Base-by-base conservation (phyloP, 2,888 invertebrate species). In the Dilophus febrilis region DNA sequence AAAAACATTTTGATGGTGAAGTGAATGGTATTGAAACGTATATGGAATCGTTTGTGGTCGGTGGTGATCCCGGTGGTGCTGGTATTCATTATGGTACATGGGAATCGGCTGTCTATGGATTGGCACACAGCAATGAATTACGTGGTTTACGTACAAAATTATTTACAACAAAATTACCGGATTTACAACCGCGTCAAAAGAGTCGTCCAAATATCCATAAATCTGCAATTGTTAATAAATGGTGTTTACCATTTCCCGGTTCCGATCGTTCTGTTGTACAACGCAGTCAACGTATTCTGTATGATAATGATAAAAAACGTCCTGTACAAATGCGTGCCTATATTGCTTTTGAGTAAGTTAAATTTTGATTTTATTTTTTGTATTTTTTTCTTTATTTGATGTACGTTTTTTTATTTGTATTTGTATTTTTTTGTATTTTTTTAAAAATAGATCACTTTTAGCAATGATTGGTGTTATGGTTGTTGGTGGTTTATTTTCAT, bases 321-420 rank as follows among this genome's bases (percentile, higher is more conserved):
- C 92, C 94, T 0, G 72, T 72, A 7, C 88, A 91, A 61, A 68
- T 84, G 57, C 68, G 72, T 30, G 74, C 83, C 0, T 94, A 91
- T 57, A 46, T 80, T n/a, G 67, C 66, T 10, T 56, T 74, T 13
- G 53, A 57, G 47, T 57, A 51, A 40, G 31, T 60, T 1, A 5
- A 53, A 7, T 18, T 19, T 12, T 35, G 11, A n/a, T 26, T 16
- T 40, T 12, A 29, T 6, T 10, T n/a, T n/a, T n/a, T n/a, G 18
- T 44, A 35, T 38, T 17, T 34, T 22, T 32, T 31, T 36, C 26
- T 26, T 31, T 6, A 22, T 22, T 22, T 22, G 8, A 22, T 22
- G 10, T 28, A 32, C 12, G 22, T 4, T 34, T 19, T 8, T 19
- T 34, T 10, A 19, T 19, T 12, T 17, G 18, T 4, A 17, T 12